Evolutionary conservation across 1,140 invertebrate genomes (phyloP).

Genomic region (Drosophila jambulina): DNA sequence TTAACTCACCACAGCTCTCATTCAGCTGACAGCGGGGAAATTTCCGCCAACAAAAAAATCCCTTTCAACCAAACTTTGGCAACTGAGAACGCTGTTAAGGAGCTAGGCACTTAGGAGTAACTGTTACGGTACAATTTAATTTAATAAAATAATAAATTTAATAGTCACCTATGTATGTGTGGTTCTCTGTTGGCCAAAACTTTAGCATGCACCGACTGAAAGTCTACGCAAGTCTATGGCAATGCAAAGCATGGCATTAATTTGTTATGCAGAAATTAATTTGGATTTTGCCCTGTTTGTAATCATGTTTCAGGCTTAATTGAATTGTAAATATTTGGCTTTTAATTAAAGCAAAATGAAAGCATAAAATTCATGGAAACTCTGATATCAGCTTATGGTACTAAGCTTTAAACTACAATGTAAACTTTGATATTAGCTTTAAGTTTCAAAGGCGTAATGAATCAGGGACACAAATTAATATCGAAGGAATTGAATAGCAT

Average conservation of each 20-base stretch:
- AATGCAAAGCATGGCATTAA: conserved; percentile 5
- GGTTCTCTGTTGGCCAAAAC: not conserved
- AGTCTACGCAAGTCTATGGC: not conserved
- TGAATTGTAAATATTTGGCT: conserved; percentile 15
- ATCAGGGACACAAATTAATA: not conserved
- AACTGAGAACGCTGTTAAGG: not conserved
- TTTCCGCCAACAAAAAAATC: conserved; percentile 12
- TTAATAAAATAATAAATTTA: conserved; percentile 1
- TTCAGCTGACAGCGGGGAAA: conserved; percentile 1
- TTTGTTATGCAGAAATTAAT: conserved; percentile 18
- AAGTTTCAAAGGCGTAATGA: not conserved
- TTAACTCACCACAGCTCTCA: conserved; percentile 17
- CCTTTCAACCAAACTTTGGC: conserved; percentile 11
- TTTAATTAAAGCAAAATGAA: conserved; percentile 9
- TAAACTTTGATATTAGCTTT: not conserved
- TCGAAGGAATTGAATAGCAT: not conserved
- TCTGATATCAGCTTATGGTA: not conserved
- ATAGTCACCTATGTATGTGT: not conserved
- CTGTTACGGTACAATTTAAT: not conserved
- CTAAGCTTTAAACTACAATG: conserved; percentile 2
- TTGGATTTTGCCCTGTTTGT: not conserved
- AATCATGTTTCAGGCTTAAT: conserved; percentile 8
- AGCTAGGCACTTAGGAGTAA: not conserved
- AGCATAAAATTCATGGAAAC: not conserved
- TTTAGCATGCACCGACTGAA: not conserved